These are phyloP conservation scores for Trachymyrmex cornetzi DNA, from an alignment of 1,140 invertebrate species.

Conservation along the genomic window DNA sequence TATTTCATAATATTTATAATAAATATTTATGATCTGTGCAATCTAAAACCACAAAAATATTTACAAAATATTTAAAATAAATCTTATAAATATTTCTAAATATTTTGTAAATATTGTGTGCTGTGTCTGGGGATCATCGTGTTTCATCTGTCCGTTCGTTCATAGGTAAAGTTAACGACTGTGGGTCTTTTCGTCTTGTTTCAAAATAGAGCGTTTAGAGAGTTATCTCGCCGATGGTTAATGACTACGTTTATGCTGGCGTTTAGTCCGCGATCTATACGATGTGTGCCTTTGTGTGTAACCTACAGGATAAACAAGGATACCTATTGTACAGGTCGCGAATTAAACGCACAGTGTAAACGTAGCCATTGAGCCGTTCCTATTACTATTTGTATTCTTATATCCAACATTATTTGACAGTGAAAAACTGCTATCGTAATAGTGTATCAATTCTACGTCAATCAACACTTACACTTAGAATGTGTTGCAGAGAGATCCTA, in stretches of 20 bases:
- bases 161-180: neutral
- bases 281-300: too few species aligned
- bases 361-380: neutral
- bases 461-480: neutral
- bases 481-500: neutral
- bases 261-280: too few species aligned
- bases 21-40: too few species aligned
- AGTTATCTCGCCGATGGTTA: neutral
- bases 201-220: slow-evolving; percentile 13
- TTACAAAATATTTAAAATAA: too few species aligned
- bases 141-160: neutral
- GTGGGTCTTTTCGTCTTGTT: neutral
- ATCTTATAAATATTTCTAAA: too few species aligned
- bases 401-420: neutral
- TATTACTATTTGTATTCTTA: neutral
- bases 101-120: too few species aligned
- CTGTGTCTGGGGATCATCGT: too few species aligned
- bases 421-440: neutral
- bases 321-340: too few species aligned
- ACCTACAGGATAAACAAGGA: too few species aligned
- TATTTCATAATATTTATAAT: too few species aligned
- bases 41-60: too few species aligned
- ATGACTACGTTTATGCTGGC: neutral
- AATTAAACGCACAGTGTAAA: too few species aligned
- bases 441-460: neutral